Evolutionary conservation across 2,113 vertebrate species (phyloP), one percentile per base, ranked within the genome.

Genomic region (Leptosomus discolor): DNA sequence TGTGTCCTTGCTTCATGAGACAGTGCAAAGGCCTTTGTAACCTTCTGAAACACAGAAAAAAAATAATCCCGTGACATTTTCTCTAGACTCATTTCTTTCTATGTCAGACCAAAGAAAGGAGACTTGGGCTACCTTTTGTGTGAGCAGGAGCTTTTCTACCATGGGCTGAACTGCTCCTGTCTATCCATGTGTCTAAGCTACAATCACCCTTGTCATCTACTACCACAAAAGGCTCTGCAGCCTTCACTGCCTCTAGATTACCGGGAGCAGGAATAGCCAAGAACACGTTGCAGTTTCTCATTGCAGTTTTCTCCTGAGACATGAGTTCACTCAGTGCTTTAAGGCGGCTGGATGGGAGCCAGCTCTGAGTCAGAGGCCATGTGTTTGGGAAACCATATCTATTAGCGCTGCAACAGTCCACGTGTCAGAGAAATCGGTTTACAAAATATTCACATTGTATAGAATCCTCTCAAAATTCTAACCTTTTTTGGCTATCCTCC

Each of bases 281-380:
- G 64, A 82, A 67, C 13, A 46, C 1, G 0, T 26, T 48, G 37
- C n/a, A 34, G 6, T 69, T 68, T 57, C 68, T 84, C 48, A 19
- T 19, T 43, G n/a, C 16, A n/a, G 13, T 34, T 84, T 76, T 34
- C 21, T 81, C 23, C 77, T 53, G 82, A 50, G 32, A 29, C 14
- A 22, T 0, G 3, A 54, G 11, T 53, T 58, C 39, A 18, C 5
- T 82, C 27, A 0, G 0, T 39, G 73, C 19, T 70, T 77, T 70
- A 8, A 39, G 24, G 39, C 26, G 50, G 11, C 54, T 73, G n/a
- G 11, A 5, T 36, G 50, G 30, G 30, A 56, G 41, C 24, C 61
- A 85, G 50, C 21, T 77, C 50, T 27, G 36, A 61, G 20, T 37
- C 64, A 65, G 30, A 87, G 32, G 27, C 37, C 32, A 1, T 3